Percentiles rank a stretch among this genome's conserved stretches.
Evolutionary conservation across 1,140 invertebrate genomes (phyloP).

Genomic region (Euschistus heros): DNA sequence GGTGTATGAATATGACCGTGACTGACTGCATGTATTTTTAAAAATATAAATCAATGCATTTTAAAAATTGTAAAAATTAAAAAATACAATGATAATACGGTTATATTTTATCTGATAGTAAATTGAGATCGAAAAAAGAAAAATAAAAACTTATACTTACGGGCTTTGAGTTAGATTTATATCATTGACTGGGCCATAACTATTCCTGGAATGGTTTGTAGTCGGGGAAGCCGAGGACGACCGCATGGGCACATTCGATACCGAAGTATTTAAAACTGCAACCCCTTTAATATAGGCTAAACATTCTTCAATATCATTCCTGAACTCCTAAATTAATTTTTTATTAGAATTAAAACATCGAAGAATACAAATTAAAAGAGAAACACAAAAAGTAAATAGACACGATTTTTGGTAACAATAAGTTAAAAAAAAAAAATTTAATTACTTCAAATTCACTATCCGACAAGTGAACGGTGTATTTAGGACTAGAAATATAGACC

Average conservation of each 20-base stretch:
- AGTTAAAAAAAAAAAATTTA: background rate
- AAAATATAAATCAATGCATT: too few relatives aligned
- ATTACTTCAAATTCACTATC: conserved; percentile 63
- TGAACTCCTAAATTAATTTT: conserved; percentile 2
- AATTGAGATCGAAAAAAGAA: too few relatives aligned
- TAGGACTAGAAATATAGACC: conserved; percentile 67
- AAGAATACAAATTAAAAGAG: background rate
- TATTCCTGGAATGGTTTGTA: background rate
- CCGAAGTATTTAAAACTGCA: conserved; percentile 32
- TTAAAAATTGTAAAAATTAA: too few relatives aligned
- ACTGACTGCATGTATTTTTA: too few relatives aligned
- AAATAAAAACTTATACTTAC: too few relatives aligned
- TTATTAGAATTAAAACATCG: background rate
- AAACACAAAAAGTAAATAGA: background rate
- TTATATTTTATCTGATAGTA: too few relatives aligned
- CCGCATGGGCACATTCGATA: conserved; percentile 38
- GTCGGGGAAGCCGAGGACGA: background rate
- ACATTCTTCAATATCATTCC: background rate
- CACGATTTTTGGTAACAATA: background rate
- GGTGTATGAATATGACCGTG: too few relatives aligned
- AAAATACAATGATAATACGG: too few relatives aligned
- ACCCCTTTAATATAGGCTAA: background rate
- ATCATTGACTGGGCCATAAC: too few relatives aligned
- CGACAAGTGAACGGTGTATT: conserved; percentile 58
- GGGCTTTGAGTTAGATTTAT: too few relatives aligned